Conservation (phyloP, 2,888 invertebrate genomes). For the Synergus japonicus region DNA sequence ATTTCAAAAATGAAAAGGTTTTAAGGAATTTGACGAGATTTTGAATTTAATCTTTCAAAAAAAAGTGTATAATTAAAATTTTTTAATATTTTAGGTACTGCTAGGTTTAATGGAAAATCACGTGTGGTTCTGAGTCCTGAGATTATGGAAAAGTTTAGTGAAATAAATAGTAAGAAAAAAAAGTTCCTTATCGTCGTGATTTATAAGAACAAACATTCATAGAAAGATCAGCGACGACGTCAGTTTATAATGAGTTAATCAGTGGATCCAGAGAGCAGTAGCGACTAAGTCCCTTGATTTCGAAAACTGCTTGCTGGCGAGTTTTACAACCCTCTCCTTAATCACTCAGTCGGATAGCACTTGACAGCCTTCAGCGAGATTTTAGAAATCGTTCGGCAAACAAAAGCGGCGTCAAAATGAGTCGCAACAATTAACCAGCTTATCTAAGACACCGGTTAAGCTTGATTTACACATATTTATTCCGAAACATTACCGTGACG, state of each 20-base stretch:
- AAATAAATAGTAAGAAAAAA: conserved; percentile 54
- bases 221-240: conserved; percentile 66
- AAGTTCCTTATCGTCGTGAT: conserved; percentile 69
- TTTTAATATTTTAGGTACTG: background rate
- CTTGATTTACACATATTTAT: conserved; percentile 74
- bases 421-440: conserved; percentile 60
- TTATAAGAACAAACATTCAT: conserved; percentile 74
- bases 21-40: no score
- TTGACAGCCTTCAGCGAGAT: conserved; percentile 60
- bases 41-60: no score
- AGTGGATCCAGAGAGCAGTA: conserved; percentile 66
- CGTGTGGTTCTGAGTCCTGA: conserved; percentile 42
- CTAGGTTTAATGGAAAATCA: background rate
- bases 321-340: conserved; percentile 69
- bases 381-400: conserved; percentile 72
- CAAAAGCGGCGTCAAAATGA: conserved; percentile 50
- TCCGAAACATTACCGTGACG: conserved; percentile 58
- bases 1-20: no score
- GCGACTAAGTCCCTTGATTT: conserved; percentile 54
- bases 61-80: no score
- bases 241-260: conserved; percentile 69
- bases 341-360: conserved; percentile 61
- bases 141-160: conserved; percentile 72
- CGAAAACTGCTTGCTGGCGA: conserved; percentile 55
- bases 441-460: conserved; percentile 71